Conservation (phyloP, 1,140 invertebrate genomes). For the Bombyx mori region ASM3026992v2 NC_085111.1:6345001-6345500, state of each 20-base stretch:
- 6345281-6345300: background rate
- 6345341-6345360: background rate
- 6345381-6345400: no score
- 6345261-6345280: no score
- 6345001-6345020: conserved; percentile 78
- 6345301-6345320: background rate
- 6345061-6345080: conserved; percentile 84
- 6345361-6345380: no score
- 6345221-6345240: no score
- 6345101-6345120: background rate
- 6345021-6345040: conserved; percentile 78
- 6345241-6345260: no score
- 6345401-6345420: no score
- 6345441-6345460: conserved; percentile 71
- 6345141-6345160: background rate
- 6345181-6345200: background rate
- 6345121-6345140: background rate
- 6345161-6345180: background rate
- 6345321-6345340: background rate
- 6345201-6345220: no score
- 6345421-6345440: background rate
- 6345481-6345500: conserved; percentile 87
- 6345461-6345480: conserved; percentile 93
- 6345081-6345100: conserved; percentile 77
- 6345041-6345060: conserved; percentile 83